Evolutionary conservation across 2,888 invertebrate genomes (phyloP), one percentile per base, ranked within the genome.

Genomic region (Pristionchus exspectatus): DNA sequence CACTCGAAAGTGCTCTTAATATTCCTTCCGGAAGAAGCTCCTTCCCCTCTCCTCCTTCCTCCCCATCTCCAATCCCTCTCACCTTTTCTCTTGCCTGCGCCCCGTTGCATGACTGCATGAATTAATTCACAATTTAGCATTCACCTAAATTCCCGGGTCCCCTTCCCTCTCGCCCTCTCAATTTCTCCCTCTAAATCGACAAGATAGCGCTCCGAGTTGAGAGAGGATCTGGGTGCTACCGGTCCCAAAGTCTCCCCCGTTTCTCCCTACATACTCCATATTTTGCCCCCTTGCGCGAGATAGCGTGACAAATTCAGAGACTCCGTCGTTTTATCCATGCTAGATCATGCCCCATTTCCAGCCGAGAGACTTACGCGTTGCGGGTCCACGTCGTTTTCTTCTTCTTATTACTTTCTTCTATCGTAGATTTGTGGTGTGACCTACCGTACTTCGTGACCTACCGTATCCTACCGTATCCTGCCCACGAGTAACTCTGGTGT

Each of bases 61-160:
- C 16, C 30, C 44, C 87, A 54, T 86, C 87, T 66, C 84, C 44
- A 50, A 16, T 69, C 87, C 44, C 87, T 21, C 87, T 69, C 56
- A 69, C 87, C 87, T 44, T 86, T 59, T 69, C 87, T 12, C 21
- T 14, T n/a, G 44, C 44, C 84, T 30, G 21, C 44, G 38, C 14
- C 74, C 7, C 38, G 5, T 69, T 44, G 66, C 69, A 30, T 66
- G 44, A 16, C 69, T 59, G 66, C 69, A 54, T 50, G 66, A 56
- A 69, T 69, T 87, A 44, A 24, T 3, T 38, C 38, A 38, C 38
- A 38, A 38, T 38, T 38, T 38, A 38, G 30, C 21, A 10, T n/a
- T 54, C 16, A 10, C 21, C 21, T 24, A 24, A 44, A 54, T 50
- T 50, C 44, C 44, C 44, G 44, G 44, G 54, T 83, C 83, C 33